These are phyloP conservation scores for Zophobas morio DNA, from an alignment of 1,140 invertebrate species.

Conservation along the genomic window DNA sequence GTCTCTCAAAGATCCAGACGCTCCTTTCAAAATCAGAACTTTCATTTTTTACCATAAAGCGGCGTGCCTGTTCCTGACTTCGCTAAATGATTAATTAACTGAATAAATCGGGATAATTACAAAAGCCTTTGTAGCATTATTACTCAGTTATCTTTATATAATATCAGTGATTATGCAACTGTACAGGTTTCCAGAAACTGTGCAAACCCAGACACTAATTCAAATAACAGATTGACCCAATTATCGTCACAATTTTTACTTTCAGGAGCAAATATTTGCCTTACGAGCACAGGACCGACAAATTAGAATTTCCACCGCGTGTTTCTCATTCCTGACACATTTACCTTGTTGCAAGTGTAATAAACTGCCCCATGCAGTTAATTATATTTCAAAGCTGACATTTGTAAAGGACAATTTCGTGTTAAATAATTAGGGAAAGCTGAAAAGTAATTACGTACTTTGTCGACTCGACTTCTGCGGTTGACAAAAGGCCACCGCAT, in stretches of 20 bases:
- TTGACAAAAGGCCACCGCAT: background rate
- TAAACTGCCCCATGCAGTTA: slow-evolving; percentile 21
- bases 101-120: too few species aligned
- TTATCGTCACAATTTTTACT: background rate
- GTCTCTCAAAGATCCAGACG: too few species aligned
- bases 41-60: too few species aligned
- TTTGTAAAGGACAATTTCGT: background rate
- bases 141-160: too few species aligned
- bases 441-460: slow-evolving; percentile 5
- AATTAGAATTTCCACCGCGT: slow-evolving; percentile 22
- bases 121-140: too few species aligned
- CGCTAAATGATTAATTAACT: too few species aligned
- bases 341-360: slow-evolving; percentile 4
- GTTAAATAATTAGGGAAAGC: slow-evolving; percentile 2
- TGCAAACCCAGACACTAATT: too few species aligned
- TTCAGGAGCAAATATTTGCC: background rate
- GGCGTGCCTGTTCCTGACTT: too few species aligned
- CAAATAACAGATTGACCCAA: too few species aligned
- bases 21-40: too few species aligned
- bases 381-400: slow-evolving; percentile 26
- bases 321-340: slow-evolving; percentile 10
- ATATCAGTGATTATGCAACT: too few species aligned
- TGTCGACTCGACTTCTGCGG: background rate
- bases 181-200: too few species aligned
- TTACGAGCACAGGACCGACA: background rate